Base-by-base conservation (phyloP, 1,140 invertebrate species). In the Zaprionus gabonicus region DNA sequence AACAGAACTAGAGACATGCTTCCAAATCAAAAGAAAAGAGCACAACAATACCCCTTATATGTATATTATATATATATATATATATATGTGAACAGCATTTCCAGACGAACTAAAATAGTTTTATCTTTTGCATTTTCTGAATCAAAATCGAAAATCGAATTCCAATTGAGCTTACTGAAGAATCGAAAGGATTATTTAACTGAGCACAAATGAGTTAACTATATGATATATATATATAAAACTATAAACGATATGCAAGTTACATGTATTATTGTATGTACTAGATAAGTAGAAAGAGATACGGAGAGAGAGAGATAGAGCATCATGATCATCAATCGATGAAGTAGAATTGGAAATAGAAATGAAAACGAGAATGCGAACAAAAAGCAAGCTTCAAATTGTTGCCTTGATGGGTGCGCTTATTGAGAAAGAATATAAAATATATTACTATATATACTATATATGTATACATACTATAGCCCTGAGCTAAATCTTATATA, bases 381-480 rank as follows among this genome's bases (percentile, higher is more conserved):
- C 17, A 53, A 65, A 55, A 56, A n/a, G 6, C 51, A 66, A 56
- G 68, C 72, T 75, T 71, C 55, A 64, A 63, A 71, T 56, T 75
- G 53, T 71, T 75, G 72, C 72, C 72, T 75, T 71, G 59, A 71
- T 7, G 58, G 72, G 53, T 75, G 72, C 72, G 72, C 72, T 75
- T 75, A 75, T 64, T 71, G 72, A 57, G 41, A 41, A 49, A 53
- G 25, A 36, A 53, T 68, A 25, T 23, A 71, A 46, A 41, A 64
- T 12, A 64, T 63, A 46, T 34, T 63, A 36, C 27, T n/a, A 68
- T 53, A 53, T 46, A 69, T 46, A 74, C 36, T 7, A 59, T 68
- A 31, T 58, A 46, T 67, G 17, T 41, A 63, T 57, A 67, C 49
- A 53, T 53, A 41, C 46, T 68, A 58, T 64, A 23, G 46, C 25